Evolutionary conservation across 2,888 invertebrate species (phyloP).

Genomic region (Drosophila pseudotakahashii): DNA sequence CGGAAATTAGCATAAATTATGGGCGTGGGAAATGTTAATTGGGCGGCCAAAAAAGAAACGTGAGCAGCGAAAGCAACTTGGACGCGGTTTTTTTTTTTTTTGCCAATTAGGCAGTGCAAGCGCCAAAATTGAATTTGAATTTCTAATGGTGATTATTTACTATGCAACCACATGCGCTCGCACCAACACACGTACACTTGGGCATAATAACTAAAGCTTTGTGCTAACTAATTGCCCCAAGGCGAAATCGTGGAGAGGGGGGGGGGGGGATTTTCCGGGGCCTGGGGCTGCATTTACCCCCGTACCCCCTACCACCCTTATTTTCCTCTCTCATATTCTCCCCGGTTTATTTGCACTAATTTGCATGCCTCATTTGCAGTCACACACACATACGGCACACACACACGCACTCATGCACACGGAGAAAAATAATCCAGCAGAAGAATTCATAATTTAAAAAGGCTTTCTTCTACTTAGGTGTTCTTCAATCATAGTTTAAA

Average conservation of each 20-base stretch:
- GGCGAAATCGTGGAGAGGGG: constrained; percentile 38
- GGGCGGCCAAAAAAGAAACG: constrained; percentile 10
- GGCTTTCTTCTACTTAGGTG: neutral
- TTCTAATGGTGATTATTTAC: constrained; percentile 69
- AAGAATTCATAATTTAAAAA: neutral
- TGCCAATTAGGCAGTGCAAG: constrained; percentile 61
- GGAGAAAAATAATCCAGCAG: neutral
- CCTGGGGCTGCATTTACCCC: neutral
- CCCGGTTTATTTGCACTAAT: constrained; percentile 71
- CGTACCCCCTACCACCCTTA: neutral
- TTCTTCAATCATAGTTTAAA: neutral
- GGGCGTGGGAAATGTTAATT: constrained; percentile 25
- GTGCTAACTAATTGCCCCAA: constrained; percentile 72
- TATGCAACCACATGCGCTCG: constrained; percentile 33
- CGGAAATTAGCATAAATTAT: constrained; percentile 74
- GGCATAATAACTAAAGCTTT: constrained; percentile 74
- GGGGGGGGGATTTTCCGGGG: constrained; percentile 11
- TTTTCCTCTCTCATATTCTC: neutral
- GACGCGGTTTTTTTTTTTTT: constrained; percentile 22
- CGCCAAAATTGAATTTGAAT: constrained; percentile 69
- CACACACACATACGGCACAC: constrained; percentile 1
- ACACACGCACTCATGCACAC: constrained; percentile 5
- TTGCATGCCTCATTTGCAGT: constrained; percentile 70
- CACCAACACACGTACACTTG: constrained; percentile 47
- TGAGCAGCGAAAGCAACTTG: neutral